A percentile compares a stretch with the other conserved stretches of the same genome.
Conservation (phyloP, 2,797 vertebrate species). For the Adrianichthys oophorus region DNA sequence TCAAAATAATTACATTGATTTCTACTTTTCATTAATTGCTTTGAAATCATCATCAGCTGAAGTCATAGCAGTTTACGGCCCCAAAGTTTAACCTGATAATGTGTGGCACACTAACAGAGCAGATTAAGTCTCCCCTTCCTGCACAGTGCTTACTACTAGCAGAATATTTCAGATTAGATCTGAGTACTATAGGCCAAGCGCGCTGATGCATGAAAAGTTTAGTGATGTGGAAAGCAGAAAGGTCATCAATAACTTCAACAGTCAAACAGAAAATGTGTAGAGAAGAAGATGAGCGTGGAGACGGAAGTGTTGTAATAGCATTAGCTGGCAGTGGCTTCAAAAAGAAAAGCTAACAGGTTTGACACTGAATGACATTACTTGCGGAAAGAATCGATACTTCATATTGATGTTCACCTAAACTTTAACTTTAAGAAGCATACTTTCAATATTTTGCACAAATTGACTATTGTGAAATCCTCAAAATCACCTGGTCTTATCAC, state of each 20-base stretch:
- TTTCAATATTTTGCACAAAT: not conserved
- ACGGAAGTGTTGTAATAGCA: slow-evolving; percentile 68
- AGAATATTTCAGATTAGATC: slow-evolving; percentile 78
- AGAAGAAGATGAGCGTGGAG: slow-evolving; percentile 64
- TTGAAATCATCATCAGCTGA: slow-evolving; percentile 28
- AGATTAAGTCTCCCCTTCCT: slow-evolving; percentile 63
- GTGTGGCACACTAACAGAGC: slow-evolving; percentile 40
- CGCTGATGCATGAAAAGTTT: slow-evolving; percentile 76
- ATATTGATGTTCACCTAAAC: slow-evolving; percentile 11
- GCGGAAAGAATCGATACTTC: slow-evolving; percentile 8
- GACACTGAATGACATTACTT: slow-evolving; percentile 27
- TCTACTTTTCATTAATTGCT: slow-evolving; percentile 40
- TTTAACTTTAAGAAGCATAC: not conserved
- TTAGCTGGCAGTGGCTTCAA: slow-evolving; percentile 34
- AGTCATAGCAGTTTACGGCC: slow-evolving; percentile 53
- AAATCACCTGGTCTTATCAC: slow-evolving; percentile 45
- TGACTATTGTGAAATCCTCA: slow-evolving; percentile 61
- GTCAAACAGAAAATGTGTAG: slow-evolving; percentile 82
- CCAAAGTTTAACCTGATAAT: slow-evolving; percentile 51
- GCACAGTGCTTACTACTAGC: slow-evolving; percentile 69
- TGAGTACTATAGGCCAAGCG: slow-evolving; percentile 63
- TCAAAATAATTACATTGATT: slow-evolving; percentile 40
- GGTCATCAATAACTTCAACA: slow-evolving; percentile 87
- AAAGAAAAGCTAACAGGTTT: slow-evolving; percentile 37
- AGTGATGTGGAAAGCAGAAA: slow-evolving; percentile 83